A percentile compares a stretch with the other conserved stretches of the same genome.
phyloP scores from a whole-genome alignment of 2,113 vertebrate genomes.

The Oriolus oriolus region DNA sequence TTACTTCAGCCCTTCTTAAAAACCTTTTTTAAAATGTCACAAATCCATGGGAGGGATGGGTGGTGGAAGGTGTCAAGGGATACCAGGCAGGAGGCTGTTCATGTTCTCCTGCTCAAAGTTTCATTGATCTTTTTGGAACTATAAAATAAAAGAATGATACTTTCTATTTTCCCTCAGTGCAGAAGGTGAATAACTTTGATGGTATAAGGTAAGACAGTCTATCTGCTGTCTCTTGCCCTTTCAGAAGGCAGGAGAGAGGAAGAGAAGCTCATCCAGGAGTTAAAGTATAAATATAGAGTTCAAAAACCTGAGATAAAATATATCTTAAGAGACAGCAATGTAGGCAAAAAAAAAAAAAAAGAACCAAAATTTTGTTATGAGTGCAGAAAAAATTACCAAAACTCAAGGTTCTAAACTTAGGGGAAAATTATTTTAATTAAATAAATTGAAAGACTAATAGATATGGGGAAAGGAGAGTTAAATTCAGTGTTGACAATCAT shows the following conservation, averaged over 20 bases:
- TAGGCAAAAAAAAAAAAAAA: neutral
- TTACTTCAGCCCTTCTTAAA: neutral
- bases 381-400: neutral
- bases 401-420: neutral
- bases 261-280: neutral
- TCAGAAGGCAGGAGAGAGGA: neutral
- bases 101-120: conserved; percentile 9
- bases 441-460: neutral
- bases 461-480: neutral
- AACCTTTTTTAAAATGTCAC: neutral
- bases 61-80: neutral
- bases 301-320: neutral
- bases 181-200: conserved; percentile 17
- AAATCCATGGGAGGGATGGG: neutral
- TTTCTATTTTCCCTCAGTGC: neutral
- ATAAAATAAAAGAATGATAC: neutral
- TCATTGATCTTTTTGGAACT: conserved; percentile 15
- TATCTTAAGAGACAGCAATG: neutral
- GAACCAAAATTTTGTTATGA: neutral
- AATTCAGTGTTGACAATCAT: neutral
- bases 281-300: neutral
- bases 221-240: neutral
- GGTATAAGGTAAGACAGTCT: neutral
- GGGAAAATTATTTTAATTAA: neutral
- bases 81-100: neutral